A percentile compares a stretch with the other conserved stretches of the same genome.
Conservation (phyloP, 2,888 invertebrate genomes). For the Agrotis exclamationis region DNA sequence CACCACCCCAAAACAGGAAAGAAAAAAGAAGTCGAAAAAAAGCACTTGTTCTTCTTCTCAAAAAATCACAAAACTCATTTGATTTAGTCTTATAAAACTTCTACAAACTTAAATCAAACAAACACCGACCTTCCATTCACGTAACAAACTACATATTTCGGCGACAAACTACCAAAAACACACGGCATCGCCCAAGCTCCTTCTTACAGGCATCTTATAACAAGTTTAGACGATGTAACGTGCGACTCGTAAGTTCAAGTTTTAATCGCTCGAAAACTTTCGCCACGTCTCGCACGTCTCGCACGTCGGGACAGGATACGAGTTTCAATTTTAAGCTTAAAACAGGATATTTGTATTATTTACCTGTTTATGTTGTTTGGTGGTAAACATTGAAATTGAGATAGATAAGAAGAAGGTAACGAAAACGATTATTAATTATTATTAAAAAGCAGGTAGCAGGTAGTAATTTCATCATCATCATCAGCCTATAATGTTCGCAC, state of each 20-base stretch:
- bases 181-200: conserved; percentile 23
- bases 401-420: too few relatives aligned
- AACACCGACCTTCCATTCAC: not conserved
- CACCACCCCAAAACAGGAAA: too few relatives aligned
- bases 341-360: conserved; percentile 19
- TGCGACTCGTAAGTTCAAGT: conserved; percentile 64
- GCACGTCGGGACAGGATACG: conserved; percentile 59
- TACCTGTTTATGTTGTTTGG: not conserved
- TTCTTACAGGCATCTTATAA: conserved; percentile 66
- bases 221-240: conserved; percentile 65
- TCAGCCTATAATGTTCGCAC: too few relatives aligned
- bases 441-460: too few relatives aligned
- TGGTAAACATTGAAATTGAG: not conserved
- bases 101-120: conserved; percentile 2
- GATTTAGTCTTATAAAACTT: not conserved
- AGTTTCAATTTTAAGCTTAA: conserved; percentile 61
- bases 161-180: conserved; percentile 10
- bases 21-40: too few relatives aligned
- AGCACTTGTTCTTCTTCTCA: too few relatives aligned
- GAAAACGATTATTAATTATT: too few relatives aligned
- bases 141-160: conserved; percentile 8
- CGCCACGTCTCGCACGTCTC: conserved; percentile 41
- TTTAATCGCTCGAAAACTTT: conserved; percentile 73
- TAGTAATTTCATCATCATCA: too few relatives aligned
- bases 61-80: not conserved